Evolutionary conservation across 2,888 invertebrate genomes (phyloP).

Genomic region (Volucella inanis): DNA sequence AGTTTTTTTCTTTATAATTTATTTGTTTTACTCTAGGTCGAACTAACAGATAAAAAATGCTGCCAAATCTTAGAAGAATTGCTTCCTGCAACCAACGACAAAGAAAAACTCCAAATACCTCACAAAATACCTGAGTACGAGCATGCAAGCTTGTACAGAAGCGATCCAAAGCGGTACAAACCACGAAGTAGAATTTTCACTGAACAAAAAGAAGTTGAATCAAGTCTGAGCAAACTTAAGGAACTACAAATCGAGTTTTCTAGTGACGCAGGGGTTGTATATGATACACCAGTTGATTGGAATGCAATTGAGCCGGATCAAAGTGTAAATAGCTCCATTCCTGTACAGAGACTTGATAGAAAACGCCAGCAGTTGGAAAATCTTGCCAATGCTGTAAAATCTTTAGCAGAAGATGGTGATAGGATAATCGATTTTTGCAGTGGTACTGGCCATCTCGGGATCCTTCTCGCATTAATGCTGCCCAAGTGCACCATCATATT

Average conservation of each 20-base stretch:
- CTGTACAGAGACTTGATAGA: constrained; percentile 87
- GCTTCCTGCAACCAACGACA: constrained; percentile 58
- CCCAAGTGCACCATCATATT: constrained; percentile 91
- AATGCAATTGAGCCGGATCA: constrained; percentile 86
- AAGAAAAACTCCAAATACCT: constrained; percentile 47
- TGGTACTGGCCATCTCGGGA: constrained; percentile 96
- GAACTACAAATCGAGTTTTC: constrained; percentile 79
- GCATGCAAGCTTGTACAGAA: constrained; percentile 84
- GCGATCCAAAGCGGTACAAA: constrained; percentile 90
- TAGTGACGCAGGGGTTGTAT: constrained; percentile 77
- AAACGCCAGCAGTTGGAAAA: constrained; percentile 95
- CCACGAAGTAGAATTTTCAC: constrained; percentile 89
- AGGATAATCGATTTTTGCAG: constrained; percentile 96
- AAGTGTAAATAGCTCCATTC: constrained; percentile 91
- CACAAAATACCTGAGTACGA: constrained; percentile 79
- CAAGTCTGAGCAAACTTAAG: constrained; percentile 81
- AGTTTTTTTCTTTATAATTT: not conserved
- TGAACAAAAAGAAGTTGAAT: constrained; percentile 89
- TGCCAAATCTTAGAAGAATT: constrained; percentile 77
- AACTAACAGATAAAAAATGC: constrained; percentile 78
- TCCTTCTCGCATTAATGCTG: constrained; percentile 90
- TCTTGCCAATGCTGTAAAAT: constrained; percentile 89
- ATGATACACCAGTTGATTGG: constrained; percentile 86
- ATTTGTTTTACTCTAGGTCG: constrained; percentile 77
- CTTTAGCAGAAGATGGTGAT: constrained; percentile 87